These are phyloP conservation scores for Anas platyrhynchos DNA, from an alignment of 2,113 vertebrate species.

Conservation along the genomic window DNA sequence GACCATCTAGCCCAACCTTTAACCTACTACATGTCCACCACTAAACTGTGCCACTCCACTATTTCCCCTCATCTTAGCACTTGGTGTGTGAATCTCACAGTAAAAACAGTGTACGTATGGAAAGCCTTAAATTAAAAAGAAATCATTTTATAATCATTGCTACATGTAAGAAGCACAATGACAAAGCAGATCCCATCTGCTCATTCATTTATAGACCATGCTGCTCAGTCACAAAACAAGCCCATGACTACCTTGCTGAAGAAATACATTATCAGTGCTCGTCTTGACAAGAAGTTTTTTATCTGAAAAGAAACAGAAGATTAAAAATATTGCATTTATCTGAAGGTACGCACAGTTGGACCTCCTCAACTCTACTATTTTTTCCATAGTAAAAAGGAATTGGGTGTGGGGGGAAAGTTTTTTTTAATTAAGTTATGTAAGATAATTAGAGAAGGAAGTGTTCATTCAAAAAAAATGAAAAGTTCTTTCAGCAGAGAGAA, in stretches of 20 bases:
- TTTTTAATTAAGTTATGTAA: not conserved
- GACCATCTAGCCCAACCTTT: no score
- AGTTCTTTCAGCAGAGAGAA: not conserved
- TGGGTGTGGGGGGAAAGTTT: fast-evolving
- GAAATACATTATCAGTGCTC: slow-evolving; percentile 93
- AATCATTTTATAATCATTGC: not conserved
- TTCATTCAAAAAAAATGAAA: not conserved
- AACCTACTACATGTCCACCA: no score
- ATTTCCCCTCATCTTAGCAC: no score
- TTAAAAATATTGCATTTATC: not conserved
- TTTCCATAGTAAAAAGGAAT: not conserved
- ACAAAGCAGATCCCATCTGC: not conserved
- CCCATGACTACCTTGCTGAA: slow-evolving; percentile 92
- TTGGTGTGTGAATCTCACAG: not conserved
- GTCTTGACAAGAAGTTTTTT: slow-evolving; percentile 90
- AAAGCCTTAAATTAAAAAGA: not conserved
- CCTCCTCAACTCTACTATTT: not conserved
- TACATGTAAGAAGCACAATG: not conserved
- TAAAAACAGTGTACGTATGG: not conserved
- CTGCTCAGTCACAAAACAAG: not conserved
- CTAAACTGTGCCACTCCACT: no score
- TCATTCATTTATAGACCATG: not conserved
- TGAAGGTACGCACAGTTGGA: not conserved
- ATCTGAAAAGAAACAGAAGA: slow-evolving; percentile 79
- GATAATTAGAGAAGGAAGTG: not conserved